Base-by-base conservation (phyloP, 2,888 invertebrate species). In the Vanessa cardui region DNA sequence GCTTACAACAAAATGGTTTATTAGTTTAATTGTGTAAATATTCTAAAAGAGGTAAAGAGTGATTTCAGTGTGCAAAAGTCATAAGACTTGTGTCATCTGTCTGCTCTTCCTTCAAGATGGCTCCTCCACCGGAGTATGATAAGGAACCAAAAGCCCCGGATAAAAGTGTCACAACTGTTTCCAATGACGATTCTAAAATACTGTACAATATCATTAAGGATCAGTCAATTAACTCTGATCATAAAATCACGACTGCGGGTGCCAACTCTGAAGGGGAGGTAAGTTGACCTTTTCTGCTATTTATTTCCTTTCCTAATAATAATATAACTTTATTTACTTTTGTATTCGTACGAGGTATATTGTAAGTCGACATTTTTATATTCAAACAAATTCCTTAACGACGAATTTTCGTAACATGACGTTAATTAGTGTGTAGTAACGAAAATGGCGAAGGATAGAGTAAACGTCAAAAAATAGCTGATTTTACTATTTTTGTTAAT, bases 91-190 rank as follows among this genome's bases (percentile, higher is more conserved):
- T 92, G 93, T 93, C 92, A 92, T 93, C 92, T 93, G 93, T 92
- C 91, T 93, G 86, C 86, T 89, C 90, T 92, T 90, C 92, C 90
- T 90, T 89, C 93, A 95, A 95, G 93, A 96, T 96, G 96, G 95
- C 95, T 94, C 95, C 96, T 93, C 95, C 95, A 90, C 96, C 96
- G 90, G 95, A 95, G 90, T 94, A 95, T 93, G 95, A 95, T 92
- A 95, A 94, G 93, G 95, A 95, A 94, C 95, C 95, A 75, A 95
- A 96, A 92, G 95, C 95, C 84, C 95, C 95, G 80, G 95, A 96
- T 90, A 95, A 95, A 94, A 89, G 86, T 88, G 83, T 83, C 74
- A 83, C 87, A 78, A 85, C 80, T 79, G 83, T 84, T 76, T 80
- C 84, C 73, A 84, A 82, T 78, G 90, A 94, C 77, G 94, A 94